Conservation (phyloP, 2,113 vertebrate species). For the Catharus bicknelli region DNA sequence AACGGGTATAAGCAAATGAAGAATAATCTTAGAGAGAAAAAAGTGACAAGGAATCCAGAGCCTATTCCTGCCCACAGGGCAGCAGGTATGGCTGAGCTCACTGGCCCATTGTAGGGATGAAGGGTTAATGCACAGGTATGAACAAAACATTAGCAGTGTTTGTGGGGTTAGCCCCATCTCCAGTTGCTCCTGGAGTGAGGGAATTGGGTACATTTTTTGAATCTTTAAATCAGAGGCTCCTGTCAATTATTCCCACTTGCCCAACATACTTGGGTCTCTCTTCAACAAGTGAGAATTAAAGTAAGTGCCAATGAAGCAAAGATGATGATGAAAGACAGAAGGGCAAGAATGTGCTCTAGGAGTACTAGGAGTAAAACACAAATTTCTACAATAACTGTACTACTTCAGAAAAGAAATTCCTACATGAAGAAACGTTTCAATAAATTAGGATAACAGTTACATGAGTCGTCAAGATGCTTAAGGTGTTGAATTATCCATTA, state of each 20-base stretch:
- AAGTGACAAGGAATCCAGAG: neutral
- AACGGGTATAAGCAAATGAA: neutral
- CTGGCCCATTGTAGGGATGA: neutral
- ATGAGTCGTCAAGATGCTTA: neutral
- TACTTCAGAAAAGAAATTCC: neutral
- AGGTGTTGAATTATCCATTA: neutral
- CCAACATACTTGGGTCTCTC: neutral
- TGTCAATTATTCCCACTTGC: neutral
- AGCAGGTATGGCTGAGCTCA: neutral
- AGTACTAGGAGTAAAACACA: neutral
- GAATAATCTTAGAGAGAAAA: neutral
- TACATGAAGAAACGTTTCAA: neutral
- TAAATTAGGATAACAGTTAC: neutral
- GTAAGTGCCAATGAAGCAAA: neutral
- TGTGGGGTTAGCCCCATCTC: neutral
- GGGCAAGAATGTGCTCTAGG: neutral
- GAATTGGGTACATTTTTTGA: neutral
- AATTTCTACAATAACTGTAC: neutral
- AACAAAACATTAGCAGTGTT: neutral
- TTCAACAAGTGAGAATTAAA: neutral
- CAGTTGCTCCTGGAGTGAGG: neutral
- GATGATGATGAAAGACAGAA: neutral
- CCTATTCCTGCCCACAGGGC: neutral
- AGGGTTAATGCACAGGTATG: neutral
- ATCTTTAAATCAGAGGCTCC: fast-evolving